These are phyloP conservation scores for Dolichallabes microphthalmus DNA, from an alignment of 2,113 vertebrate species.

Conservation along the genomic window DNA sequence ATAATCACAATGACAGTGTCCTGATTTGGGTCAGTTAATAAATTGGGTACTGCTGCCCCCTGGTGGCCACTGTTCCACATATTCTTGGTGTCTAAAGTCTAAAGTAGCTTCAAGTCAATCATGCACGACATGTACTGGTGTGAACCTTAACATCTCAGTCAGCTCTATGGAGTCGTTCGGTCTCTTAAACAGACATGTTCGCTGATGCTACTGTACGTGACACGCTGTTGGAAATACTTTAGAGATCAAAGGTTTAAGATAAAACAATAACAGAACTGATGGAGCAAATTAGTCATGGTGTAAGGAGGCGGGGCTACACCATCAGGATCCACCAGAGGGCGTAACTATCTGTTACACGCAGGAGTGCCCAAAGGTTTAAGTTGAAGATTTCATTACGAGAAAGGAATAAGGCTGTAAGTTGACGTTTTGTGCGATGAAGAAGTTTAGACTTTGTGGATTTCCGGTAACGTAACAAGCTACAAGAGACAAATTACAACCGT, in stretches of 20 bases:
- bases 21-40: neutral
- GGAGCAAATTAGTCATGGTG: neutral
- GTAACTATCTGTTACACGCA: too few relatives aligned
- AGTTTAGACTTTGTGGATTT: neutral
- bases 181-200: too few relatives aligned
- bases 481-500: too few relatives aligned
- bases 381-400: too few relatives aligned
- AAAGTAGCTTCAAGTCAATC: neutral
- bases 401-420: too few relatives aligned
- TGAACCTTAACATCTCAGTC: neutral
- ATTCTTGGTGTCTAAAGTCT: neutral
- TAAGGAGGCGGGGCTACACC: neutral
- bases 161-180: neutral
- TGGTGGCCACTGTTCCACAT: conserved; percentile 12
- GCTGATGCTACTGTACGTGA: too few relatives aligned
- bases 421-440: too few relatives aligned
- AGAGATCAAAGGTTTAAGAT: neutral
- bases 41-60: conserved; percentile 21
- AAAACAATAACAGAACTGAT: neutral
- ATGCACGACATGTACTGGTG: neutral
- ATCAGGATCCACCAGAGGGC: neutral
- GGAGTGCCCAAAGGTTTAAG: too few relatives aligned
- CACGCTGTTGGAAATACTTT: neutral
- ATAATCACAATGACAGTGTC: neutral
- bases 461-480: too few relatives aligned